Percentiles rank a stretch among this genome's conserved stretches.
phyloP scores from a whole-genome alignment of 2,113 vertebrate genomes.

The Scartelaos histophorus region DNA sequence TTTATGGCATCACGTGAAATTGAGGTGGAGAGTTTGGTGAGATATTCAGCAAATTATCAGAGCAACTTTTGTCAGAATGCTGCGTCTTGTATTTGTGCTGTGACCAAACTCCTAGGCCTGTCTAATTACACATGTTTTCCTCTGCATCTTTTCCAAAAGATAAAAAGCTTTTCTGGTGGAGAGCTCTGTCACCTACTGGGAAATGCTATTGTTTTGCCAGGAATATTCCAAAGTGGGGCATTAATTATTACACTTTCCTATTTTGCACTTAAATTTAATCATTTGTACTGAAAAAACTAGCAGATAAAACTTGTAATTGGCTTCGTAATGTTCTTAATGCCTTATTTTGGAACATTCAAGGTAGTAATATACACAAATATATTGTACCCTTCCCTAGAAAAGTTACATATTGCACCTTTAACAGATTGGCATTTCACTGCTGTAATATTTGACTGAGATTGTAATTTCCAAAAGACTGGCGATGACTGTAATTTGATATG shows the following conservation, averaged over 20 bases:
- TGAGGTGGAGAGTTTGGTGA: background rate
- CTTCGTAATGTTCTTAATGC: background rate
- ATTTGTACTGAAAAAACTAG: background rate
- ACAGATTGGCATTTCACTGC: background rate
- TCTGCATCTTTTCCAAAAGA: slow-evolving; percentile 3
- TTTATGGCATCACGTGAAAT: background rate
- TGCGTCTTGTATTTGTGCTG: no score
- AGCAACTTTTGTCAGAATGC: background rate
- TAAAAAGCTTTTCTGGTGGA: background rate
- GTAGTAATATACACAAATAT: background rate
- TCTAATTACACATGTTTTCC: background rate
- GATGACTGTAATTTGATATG: slow-evolving; percentile 61
- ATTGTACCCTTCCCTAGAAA: background rate
- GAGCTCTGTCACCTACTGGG: background rate
- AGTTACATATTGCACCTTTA: background rate
- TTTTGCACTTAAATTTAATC: background rate
- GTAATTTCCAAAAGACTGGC: slow-evolving; percentile 40
- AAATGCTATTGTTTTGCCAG: background rate
- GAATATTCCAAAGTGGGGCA: background rate
- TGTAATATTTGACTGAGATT: slow-evolving; percentile 35
- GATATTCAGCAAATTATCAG: background rate
- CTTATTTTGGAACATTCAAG: background rate
- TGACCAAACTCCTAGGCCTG: background rate
- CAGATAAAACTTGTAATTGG: background rate
- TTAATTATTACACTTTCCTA: background rate